phyloP scores from a whole-genome alignment of 1,140 invertebrate genomes.

The Drosophila tropicalis region DNA sequence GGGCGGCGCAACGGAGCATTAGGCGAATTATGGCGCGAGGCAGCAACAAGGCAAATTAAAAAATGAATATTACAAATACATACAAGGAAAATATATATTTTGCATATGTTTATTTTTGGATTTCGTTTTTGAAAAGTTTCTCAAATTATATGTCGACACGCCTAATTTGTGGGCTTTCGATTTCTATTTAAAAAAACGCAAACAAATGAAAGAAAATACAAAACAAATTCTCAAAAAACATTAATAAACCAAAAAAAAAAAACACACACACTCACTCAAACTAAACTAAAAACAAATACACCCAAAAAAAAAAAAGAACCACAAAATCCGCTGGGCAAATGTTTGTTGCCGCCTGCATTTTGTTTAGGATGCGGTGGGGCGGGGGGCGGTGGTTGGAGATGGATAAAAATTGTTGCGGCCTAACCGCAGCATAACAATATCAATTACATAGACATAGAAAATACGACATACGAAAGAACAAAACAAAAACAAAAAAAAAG shows the following conservation, averaged over 20 bases:
- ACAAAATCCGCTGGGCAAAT: slow-evolving; percentile 12
- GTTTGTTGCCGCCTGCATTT: background rate
- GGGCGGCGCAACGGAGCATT: background rate
- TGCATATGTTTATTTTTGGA: slow-evolving; percentile 15
- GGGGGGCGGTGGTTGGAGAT: background rate
- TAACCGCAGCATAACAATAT: slow-evolving; percentile 55
- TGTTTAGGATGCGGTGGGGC: background rate
- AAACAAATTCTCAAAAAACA: background rate
- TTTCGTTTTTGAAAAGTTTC: background rate
- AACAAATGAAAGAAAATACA: background rate
- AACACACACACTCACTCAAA: background rate
- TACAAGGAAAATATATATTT: slow-evolving; percentile 23
- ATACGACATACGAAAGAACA: background rate
- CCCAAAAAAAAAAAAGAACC: slow-evolving; percentile 6
- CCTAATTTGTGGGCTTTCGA: background rate
- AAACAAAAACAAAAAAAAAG: background rate
- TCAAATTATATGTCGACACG: no score
- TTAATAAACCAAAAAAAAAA: background rate
- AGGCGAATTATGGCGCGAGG: background rate
- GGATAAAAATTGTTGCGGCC: slow-evolving; percentile 65
- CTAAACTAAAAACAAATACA: background rate
- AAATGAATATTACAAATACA: slow-evolving; percentile 38
- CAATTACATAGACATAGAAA: slow-evolving; percentile 1
- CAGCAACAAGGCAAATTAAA: slow-evolving; percentile 10
- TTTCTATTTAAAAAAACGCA: background rate